These are phyloP conservation scores for Phataginus tricuspis DNA, from an alignment of 2,797 vertebrate genomes.

Conservation along the genomic window DNA sequence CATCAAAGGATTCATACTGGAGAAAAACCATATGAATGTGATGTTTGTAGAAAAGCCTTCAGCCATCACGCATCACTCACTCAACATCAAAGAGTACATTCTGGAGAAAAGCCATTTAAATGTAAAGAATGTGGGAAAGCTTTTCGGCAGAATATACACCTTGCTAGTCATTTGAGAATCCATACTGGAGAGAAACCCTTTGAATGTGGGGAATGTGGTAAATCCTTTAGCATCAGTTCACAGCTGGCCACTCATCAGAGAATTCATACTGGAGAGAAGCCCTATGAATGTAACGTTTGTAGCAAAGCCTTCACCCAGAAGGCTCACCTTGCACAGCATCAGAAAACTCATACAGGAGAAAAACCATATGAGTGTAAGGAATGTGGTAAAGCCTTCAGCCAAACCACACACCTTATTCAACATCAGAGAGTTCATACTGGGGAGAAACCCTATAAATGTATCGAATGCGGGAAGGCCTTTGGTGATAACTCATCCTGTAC, in stretches of 20 bases:
- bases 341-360: slow-evolving; percentile 76
- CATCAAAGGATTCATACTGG: slow-evolving; percentile 79
- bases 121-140: slow-evolving; percentile 79
- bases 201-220: slow-evolving; percentile 70
- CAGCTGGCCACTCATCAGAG: slow-evolving; percentile 77
- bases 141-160: slow-evolving; percentile 79
- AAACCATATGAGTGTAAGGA: slow-evolving; percentile 71
- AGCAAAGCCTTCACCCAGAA: slow-evolving; percentile 78
- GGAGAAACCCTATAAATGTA: slow-evolving; percentile 76
- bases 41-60: slow-evolving; percentile 73
- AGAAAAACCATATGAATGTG: slow-evolving; percentile 74
- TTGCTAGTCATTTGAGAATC: slow-evolving; percentile 76
- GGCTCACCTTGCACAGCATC: slow-evolving; percentile 78
- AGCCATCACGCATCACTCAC: slow-evolving; percentile 76
- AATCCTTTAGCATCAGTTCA: slow-evolving; percentile 77
- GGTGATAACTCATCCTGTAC: slow-evolving; percentile 73
- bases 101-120: slow-evolving; percentile 78
- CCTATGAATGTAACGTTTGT: slow-evolving; percentile 66
- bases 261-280: slow-evolving; percentile 78
- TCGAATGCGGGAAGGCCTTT: slow-evolving; percentile 79
- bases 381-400: slow-evolving; percentile 79
- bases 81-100: slow-evolving; percentile 76
- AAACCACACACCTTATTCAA: slow-evolving; percentile 74
- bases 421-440: slow-evolving; percentile 78
- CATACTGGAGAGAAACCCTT: slow-evolving; percentile 78